Base-by-base conservation (phyloP, 2,888 invertebrate species). In the Diplazon laetatorius region DNA sequence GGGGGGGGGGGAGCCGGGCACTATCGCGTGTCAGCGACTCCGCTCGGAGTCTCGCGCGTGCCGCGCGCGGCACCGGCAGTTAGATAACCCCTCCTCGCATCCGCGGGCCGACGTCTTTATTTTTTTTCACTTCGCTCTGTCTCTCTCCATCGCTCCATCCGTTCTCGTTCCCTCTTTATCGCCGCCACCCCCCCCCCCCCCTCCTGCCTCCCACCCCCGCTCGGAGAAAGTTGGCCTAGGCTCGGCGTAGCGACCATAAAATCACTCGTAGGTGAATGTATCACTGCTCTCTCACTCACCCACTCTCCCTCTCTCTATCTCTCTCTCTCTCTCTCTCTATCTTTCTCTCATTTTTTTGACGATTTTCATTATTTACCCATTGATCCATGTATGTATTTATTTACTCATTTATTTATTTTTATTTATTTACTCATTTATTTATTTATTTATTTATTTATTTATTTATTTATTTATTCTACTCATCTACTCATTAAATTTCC, bases 161-260 rank as follows among this genome's bases (percentile, higher is more conserved):
- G 50, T 48, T 35, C 12, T 39, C 22, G 37, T 63, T 75, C 52
- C 30, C 63, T 62, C 52, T 55, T n/a, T n/a, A n/a, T n/a, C n/a
- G n/a, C n/a, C n/a, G n/a, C n/a, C n/a, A n/a, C n/a, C n/a, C n/a
- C n/a, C 44, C 12, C 4, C 30, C 6, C 30, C 25, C 22, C 22
- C 55, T 75, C 52, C 42, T 57, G 52, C 55, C 46, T 60, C 82
- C 79, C 77, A 76, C 82, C 82, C 82, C 82, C 84, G 59, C 80
- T 44, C 76, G 81, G 87, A 87, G 87, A 87, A 87, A 87, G 87
- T 87, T 86, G 82, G 82, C 81, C 85, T 85, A 86, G 83, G 81
- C 82, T 80, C 74, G n/a, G 80, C 83, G 75, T 84, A 78, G 80
- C n/a, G n/a, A 84, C 84, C 85, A 83, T 86, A 85, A 86, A 87